Conservation (phyloP, 2,797 vertebrate genomes). For the Decapterus maruadsi region DNA sequence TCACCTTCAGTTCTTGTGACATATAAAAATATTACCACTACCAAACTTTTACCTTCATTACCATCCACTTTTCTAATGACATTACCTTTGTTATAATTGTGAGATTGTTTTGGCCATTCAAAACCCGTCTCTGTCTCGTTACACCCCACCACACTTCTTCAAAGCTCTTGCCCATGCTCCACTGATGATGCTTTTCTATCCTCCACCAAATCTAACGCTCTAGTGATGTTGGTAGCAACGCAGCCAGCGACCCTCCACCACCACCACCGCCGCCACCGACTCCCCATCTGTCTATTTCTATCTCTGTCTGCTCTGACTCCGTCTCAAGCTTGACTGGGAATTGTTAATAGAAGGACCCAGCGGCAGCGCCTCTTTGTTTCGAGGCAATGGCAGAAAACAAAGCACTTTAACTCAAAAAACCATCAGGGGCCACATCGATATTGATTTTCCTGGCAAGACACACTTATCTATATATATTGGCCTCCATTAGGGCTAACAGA, state of each 20-base stretch:
- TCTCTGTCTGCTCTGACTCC: constrained; percentile 44
- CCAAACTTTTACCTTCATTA: neutral
- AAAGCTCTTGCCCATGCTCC: constrained; percentile 48
- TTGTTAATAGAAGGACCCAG: constrained; percentile 70
- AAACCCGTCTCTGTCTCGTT: constrained; percentile 27
- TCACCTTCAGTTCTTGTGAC: neutral
- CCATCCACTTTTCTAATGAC: constrained; percentile 14
- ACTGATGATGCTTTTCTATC: constrained; percentile 59
- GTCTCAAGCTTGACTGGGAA: constrained; percentile 76
- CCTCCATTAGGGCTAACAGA: constrained; percentile 81
- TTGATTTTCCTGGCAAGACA: constrained; percentile 86
- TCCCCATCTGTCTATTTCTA: constrained; percentile 63
- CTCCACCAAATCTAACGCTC: constrained; percentile 76
- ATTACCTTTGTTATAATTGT: constrained; percentile 37
- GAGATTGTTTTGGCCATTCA: constrained; percentile 44
- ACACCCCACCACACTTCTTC: constrained; percentile 30
- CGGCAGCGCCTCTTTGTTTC: constrained; percentile 69
- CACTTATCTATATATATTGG: constrained; percentile 87
- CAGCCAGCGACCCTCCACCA: constrained; percentile 31
- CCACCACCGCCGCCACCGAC: constrained; percentile 37
- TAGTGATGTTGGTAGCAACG: constrained; percentile 53
- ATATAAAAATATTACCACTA: neutral
- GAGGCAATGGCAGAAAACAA: constrained; percentile 74
- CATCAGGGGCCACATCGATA: constrained; percentile 84
- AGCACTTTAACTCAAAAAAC: constrained; percentile 79